Conservation (phyloP, 2,797 vertebrate genomes). For the Numenius phaeopus region DNA sequence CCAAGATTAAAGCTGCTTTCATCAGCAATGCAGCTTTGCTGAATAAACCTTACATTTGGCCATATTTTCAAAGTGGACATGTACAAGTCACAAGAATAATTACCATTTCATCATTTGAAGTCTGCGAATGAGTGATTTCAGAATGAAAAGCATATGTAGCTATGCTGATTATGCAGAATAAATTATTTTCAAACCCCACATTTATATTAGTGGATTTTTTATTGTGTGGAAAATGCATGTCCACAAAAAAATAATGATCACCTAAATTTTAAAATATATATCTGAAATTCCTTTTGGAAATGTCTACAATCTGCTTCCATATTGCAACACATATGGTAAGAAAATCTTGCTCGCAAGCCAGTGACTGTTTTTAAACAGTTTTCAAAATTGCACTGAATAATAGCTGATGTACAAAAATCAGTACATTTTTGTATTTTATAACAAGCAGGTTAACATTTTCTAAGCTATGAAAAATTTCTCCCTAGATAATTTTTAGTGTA, state of each 20-base stretch:
- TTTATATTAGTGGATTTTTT: neutral
- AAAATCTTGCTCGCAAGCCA: slow-evolving; percentile 42
- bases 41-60: neutral
- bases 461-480: slow-evolving; percentile 36
- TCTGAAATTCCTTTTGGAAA: slow-evolving; percentile 33
- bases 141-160: slow-evolving; percentile 25
- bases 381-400: neutral
- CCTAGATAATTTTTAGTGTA: neutral
- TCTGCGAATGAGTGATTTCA: slow-evolving; percentile 8
- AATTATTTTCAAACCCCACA: slow-evolving; percentile 17
- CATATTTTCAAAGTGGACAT: neutral
- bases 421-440: slow-evolving; percentile 1
- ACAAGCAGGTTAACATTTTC: slow-evolving; percentile 3
- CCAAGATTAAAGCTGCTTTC: neutral
- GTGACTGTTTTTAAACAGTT: slow-evolving; percentile 48
- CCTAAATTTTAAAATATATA: neutral
- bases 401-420: neutral
- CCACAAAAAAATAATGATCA: neutral
- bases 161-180: neutral
- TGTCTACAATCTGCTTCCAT: slow-evolving; percentile 13
- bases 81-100: neutral
- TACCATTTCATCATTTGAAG: slow-evolving; percentile 8
- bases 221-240: neutral
- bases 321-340: slow-evolving; percentile 46
- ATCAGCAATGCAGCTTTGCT: neutral